Evolutionary conservation across 1,140 invertebrate species (phyloP).

Genomic region (Wasmannia auropunctata): DNA sequence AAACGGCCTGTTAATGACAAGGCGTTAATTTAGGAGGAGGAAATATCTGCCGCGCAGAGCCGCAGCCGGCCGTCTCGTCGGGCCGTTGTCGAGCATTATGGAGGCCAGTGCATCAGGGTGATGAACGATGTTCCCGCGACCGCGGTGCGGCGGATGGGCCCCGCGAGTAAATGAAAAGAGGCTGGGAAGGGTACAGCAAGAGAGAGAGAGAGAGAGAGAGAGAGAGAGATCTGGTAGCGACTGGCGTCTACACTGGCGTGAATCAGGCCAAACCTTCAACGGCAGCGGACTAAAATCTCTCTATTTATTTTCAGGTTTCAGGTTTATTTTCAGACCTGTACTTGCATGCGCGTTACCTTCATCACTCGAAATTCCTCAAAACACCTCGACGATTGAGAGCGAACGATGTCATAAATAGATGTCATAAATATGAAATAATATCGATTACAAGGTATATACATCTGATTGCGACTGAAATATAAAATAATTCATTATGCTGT

Average conservation of each 20-base stretch:
- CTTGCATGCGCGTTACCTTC: neutral
- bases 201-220: no score
- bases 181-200: constrained; percentile 36
- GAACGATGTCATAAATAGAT: neutral
- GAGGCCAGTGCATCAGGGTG: constrained; percentile 77
- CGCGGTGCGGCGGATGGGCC: constrained; percentile 47
- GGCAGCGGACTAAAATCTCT: constrained; percentile 71
- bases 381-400: neutral
- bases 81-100: constrained; percentile 74
- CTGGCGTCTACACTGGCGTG: constrained; percentile 76
- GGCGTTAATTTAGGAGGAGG: constrained; percentile 80
- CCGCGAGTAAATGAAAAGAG: constrained; percentile 59
- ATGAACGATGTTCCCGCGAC: constrained; percentile 78
- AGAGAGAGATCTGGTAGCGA: constrained; percentile 22
- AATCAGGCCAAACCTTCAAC: constrained; percentile 76
- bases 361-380: constrained; percentile 44
- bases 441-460: neutral
- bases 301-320: no score
- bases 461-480: neutral
- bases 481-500: neutral
- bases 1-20: constrained; percentile 78
- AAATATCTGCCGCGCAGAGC: constrained; percentile 69
- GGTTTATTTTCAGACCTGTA: constrained; percentile 71
- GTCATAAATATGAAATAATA: neutral
- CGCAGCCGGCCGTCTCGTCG: constrained; percentile 68